Evolutionary conservation across 1,140 invertebrate genomes (phyloP), one percentile per base, ranked within the genome.

Genomic region (Drosophila nasuta): DNA sequence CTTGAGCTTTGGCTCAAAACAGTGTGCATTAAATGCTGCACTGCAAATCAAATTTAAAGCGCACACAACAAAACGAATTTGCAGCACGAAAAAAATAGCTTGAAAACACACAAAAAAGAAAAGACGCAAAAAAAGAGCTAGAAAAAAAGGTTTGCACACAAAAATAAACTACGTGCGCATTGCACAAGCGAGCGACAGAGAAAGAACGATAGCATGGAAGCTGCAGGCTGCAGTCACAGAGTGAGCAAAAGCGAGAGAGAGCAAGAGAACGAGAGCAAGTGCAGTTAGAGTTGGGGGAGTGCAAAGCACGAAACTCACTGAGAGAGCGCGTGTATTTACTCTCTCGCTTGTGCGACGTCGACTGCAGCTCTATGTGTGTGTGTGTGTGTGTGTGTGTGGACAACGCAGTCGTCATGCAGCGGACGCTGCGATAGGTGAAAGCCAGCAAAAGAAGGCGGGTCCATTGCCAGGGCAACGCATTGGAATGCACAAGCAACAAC

Each of bases 391-490:
- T 10, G 7, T 38, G 35, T 38, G 35, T 38, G 35, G 65, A 71
- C 46, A 68, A 46, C 65, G 76, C 54, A 66, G 69, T 81, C 68
- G 69, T 81, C 68, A 77, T 81, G 69, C 77, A 76, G 43, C 75
- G 63, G 58, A 60, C 86, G 72, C 62, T 89, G 49, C 81, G 86
- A 89, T 89, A 89, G 85, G 85, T 78, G 65, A 33, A 38, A 82
- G 75, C 72, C 86, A 58, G 75, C 58, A 75, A 89, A 89, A 89
- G 86, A 85, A 89, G 85, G 85, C 85, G 85, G 85, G 81, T 89
- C 85, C 86, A 89, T 89, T 89, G 75, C 85, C 75, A 81, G 28
- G 77, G 75, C 85, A 89, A 88, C 82, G 10, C 45, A 33, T 67
- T 72, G 69, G 79, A 88, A 59, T 88, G 85, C 85, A 89, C 51